phyloP scores from a whole-genome alignment of 2,113 vertebrate species.

The Lampris megalopsis region DNA sequence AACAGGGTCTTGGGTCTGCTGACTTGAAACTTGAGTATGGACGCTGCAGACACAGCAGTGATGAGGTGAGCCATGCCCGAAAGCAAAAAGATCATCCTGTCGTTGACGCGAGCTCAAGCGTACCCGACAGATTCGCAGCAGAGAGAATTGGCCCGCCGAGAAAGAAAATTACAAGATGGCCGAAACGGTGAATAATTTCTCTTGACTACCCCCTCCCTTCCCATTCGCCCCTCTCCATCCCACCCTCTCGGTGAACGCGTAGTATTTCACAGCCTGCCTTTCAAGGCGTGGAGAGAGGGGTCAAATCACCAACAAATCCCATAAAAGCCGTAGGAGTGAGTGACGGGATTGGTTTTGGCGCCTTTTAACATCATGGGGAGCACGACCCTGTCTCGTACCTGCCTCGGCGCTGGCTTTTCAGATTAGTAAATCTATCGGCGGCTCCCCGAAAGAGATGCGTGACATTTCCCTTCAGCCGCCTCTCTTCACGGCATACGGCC shows the following conservation, averaged over 20 bases:
- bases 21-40: background rate
- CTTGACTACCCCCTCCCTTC: background rate
- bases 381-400: background rate
- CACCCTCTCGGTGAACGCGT: background rate
- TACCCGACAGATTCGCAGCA: constrained; percentile 2
- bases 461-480: no score
- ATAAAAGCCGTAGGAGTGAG: background rate
- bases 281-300: background rate
- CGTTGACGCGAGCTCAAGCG: background rate
- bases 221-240: background rate
- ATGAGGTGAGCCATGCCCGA: background rate
- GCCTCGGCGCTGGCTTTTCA: background rate
- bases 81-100: constrained; percentile 3
- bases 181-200: constrained; percentile 31
- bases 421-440: no score
- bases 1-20: background rate
- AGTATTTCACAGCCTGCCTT: background rate
- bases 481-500: no score
- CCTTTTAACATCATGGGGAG: background rate
- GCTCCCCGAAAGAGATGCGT: no score
- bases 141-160: background rate
- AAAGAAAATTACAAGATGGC: constrained; percentile 22
- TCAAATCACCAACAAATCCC: background rate
- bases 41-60: constrained; percentile 5
- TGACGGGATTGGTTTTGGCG: background rate